phyloP scores from a whole-genome alignment of 2,888 invertebrate species.

The Halocaridina rubra region DNA sequence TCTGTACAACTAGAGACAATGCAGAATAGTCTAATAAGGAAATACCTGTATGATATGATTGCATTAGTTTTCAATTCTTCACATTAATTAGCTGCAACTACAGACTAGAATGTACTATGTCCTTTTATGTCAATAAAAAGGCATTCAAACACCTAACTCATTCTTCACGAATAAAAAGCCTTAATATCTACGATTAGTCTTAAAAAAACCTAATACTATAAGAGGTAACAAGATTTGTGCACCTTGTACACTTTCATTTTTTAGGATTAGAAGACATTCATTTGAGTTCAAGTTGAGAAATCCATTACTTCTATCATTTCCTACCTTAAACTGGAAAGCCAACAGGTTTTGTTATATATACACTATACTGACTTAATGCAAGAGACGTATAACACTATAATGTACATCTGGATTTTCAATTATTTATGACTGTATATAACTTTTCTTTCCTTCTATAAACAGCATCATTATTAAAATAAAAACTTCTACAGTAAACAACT shows the following conservation, averaged over 20 bases:
- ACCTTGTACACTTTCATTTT: conserved; percentile 20
- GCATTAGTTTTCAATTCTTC: neutral
- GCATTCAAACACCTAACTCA: neutral
- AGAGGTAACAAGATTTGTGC: conserved; percentile 26
- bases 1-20: neutral
- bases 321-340: too few relatives aligned
- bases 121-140: neutral
- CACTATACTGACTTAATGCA: too few relatives aligned
- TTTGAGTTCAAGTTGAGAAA: too few relatives aligned
- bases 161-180: neutral
- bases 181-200: neutral
- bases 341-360: too few relatives aligned
- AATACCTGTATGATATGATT: neutral
- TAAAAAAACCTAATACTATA: conserved; percentile 9
- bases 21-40: neutral
- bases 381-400: neutral
- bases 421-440: too few relatives aligned
- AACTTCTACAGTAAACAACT: too few relatives aligned
- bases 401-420: neutral
- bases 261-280: too few relatives aligned
- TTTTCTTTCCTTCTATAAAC: too few relatives aligned
- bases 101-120: conserved; percentile 11
- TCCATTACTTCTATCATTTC: too few relatives aligned
- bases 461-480: too few relatives aligned
- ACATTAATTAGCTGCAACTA: conserved; percentile 22